These are phyloP conservation scores for Telmatochromis sp. DNA, from an alignment of 2,113 vertebrate genomes.

Conservation along the genomic window DNA sequence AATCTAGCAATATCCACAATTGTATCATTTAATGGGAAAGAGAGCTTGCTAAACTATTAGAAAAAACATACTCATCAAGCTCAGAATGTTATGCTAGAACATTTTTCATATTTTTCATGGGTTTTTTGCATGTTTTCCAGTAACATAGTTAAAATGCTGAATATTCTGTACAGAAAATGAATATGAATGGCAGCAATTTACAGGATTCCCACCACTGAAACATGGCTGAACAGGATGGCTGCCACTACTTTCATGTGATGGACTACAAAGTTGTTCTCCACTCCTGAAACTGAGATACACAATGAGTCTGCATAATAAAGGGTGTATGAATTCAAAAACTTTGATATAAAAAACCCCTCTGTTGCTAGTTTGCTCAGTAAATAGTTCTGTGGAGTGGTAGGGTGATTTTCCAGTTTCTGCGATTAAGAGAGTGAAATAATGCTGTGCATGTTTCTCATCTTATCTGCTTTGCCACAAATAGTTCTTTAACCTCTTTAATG, in stretches of 20 bases:
- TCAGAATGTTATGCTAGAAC: neutral
- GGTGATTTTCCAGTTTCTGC: neutral
- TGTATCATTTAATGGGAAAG: neutral
- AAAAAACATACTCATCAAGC: neutral
- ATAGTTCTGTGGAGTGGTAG: rapidly evolving
- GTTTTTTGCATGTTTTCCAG: neutral
- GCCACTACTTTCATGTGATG: neutral
- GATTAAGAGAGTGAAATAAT: neutral
- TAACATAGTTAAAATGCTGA: neutral
- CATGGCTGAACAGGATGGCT: neutral
- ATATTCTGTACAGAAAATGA: neutral
- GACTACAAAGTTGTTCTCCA: neutral
- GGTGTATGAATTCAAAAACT: neutral
- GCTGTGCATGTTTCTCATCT: neutral
- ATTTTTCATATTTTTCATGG: neutral
- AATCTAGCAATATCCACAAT: neutral
- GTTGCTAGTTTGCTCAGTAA: neutral
- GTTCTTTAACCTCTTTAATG: neutral
- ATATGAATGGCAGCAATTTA: neutral
- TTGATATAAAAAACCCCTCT: rapidly evolving
- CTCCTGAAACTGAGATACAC: neutral
- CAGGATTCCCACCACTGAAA: neutral
- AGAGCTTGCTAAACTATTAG: neutral
- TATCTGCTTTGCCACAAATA: neutral
- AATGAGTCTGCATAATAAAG: neutral